These are phyloP conservation scores for Stercorarius parasiticus DNA, from an alignment of 2,113 vertebrate genomes.

Conservation along the genomic window DNA sequence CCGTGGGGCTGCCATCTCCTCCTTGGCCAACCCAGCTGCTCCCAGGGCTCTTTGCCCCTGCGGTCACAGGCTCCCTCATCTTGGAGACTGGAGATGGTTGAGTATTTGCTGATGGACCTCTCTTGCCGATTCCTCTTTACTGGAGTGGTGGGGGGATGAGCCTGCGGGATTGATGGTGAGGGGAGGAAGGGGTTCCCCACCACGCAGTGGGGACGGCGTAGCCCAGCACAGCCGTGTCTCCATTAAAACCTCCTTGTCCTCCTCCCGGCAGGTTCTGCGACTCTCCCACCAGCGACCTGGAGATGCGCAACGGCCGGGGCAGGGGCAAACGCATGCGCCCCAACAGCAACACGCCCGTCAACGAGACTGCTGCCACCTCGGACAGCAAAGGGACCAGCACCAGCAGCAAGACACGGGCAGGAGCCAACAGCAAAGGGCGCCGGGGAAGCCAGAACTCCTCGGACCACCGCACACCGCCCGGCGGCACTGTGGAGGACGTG, in stretches of 20 bases:
- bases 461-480: constrained; percentile 88
- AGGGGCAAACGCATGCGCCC: constrained; percentile 95
- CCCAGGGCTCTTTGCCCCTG: background rate
- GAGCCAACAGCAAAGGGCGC: constrained; percentile 93
- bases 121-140: background rate
- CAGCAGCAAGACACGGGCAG: constrained; percentile 91
- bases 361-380: constrained; percentile 83
- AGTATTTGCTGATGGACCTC: background rate
- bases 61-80: fast-evolving
- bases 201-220: fast-evolving
- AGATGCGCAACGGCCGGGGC: constrained; percentile 96
- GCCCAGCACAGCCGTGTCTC: fast-evolving
- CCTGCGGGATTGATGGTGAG: fast-evolving
- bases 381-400: constrained; percentile 91
- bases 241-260: background rate
- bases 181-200: background rate
- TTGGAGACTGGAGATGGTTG: background rate
- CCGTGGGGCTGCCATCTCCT: background rate
- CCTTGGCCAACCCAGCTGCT: background rate
- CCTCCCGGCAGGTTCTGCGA: constrained; percentile 89
- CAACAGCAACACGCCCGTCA: constrained; percentile 92
- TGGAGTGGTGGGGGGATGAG: fast-evolving
- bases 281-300: constrained; percentile 96
- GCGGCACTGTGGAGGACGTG: constrained; percentile 86
- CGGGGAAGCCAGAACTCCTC: constrained; percentile 96